Conservation (phyloP, 2,888 invertebrate genomes). For the Chaitophorus viminalis region DNA sequence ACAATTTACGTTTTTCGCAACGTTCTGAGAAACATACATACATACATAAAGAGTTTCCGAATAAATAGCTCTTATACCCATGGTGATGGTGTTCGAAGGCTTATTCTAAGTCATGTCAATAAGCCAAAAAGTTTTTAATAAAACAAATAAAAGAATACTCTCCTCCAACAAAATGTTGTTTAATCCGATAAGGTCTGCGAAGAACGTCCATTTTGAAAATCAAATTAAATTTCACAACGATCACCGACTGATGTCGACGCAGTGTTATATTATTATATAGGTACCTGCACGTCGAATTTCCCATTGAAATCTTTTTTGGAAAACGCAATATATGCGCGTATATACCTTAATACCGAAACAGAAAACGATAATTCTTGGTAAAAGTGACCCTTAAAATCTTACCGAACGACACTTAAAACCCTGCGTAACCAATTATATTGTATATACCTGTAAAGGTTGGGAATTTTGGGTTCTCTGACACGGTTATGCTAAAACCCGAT, state of each 20-base stretch:
- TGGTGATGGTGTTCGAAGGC: neutral
- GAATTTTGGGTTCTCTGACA: constrained; percentile 49
- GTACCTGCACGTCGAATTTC: neutral
- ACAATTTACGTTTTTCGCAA: constrained; percentile 51
- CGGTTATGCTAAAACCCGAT: constrained; percentile 47
- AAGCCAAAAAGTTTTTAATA: constrained; percentile 39
- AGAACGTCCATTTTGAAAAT: neutral
- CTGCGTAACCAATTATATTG: neutral
- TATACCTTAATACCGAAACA: neutral
- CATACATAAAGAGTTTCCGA: constrained; percentile 10
- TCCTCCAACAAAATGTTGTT: neutral
- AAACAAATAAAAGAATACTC: neutral
- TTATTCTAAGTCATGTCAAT: constrained; percentile 17
- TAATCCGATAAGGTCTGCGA: neutral
- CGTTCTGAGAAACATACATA: constrained; percentile 52
- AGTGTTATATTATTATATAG: neutral
- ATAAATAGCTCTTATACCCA: neutral
- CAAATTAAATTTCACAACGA: neutral
- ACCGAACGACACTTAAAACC: constrained; percentile 22
- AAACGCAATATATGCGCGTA: no score
- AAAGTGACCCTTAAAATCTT: constrained; percentile 19
- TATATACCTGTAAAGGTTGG: constrained; percentile 17
- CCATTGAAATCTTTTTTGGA: neutral
- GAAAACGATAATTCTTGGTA: constrained; percentile 21
- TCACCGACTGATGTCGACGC: neutral